Percentiles rank a stretch among this genome's conserved stretches.
These are phyloP conservation scores for Temnothorax ravouxi DNA, from an alignment of 2,888 invertebrate genomes.

Conservation along the genomic window DNA sequence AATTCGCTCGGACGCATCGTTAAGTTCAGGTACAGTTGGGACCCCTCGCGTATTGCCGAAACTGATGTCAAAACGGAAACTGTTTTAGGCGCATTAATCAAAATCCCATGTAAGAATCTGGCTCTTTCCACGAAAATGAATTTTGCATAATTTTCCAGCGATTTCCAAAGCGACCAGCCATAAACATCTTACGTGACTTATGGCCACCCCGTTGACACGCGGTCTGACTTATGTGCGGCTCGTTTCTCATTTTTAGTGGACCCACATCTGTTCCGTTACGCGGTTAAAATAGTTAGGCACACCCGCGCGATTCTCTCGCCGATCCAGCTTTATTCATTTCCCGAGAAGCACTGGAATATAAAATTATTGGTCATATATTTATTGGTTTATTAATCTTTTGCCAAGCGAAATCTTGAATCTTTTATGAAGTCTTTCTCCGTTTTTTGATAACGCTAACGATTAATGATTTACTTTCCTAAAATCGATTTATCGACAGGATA, in stretches of 20 bases:
- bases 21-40: background rate
- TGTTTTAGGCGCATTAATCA: conserved; percentile 55
- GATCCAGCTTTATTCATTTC: background rate
- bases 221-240: conserved; percentile 66
- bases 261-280: conserved; percentile 65
- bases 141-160: conserved; percentile 81
- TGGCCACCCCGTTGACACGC: conserved; percentile 62
- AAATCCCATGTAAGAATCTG: conserved; percentile 25
- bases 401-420: background rate
- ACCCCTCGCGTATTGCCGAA: background rate
- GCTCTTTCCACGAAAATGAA: conserved; percentile 53
- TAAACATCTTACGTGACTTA: conserved; percentile 78
- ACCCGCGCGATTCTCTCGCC: conserved; percentile 51
- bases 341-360: background rate
- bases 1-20: background rate
- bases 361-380: background rate
- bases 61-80: conserved; percentile 10
- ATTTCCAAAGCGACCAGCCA: conserved; percentile 72
- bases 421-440: background rate
- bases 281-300: conserved; percentile 66
- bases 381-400: background rate
- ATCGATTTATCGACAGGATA: background rate
- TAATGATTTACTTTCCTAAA: background rate
- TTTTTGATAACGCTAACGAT: conserved; percentile 8
- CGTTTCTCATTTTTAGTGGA: conserved; percentile 55